Base-by-base conservation (phyloP, 1,140 invertebrate genomes). In the Hyles vespertilio region DNA sequence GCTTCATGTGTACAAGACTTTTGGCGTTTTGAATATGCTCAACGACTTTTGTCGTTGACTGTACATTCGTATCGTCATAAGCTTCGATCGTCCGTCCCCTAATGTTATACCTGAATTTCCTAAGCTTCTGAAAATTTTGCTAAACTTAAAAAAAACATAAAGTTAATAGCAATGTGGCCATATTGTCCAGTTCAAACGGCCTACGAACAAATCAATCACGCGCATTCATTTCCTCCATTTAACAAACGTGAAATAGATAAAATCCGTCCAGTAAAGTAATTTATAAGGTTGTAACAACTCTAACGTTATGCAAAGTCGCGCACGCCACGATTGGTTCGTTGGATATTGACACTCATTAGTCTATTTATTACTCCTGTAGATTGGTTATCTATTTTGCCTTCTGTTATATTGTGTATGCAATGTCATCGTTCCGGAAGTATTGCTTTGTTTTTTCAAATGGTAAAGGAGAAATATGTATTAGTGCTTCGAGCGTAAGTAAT, bases 321-420 rank as follows among this genome's bases (percentile, higher is more conserved):
- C 46, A 32, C 32, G n/a, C 58, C 51, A 61, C 67, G 70, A 79
- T 74, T 73, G 65, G 57, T 74, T 55, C 51, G 62, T 69, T 77
- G 65, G 70, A 81, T 79, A 81, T 74, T 81, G 79, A 82, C 77
- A 79, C 77, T 84, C 77, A 84, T 84, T 84, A 84, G 79, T 74
- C 70, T 77, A 74, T 79, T 79, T 84, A 84, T 78, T 81, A 71
- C 72, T 53, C 61, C 65, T 77, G 59, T 69, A 82, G 79, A 84
- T 84, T 72, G 59, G 67, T 77, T 84, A 82, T 84, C 77, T 77
- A 75, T 73, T 78, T 76, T 77, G 65, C 76, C 63, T 77, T 63
- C 69, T 70, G 69, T 75, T 73, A 75, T 71, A 59, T 67, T 63
- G 65, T 51, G 63, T 63, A 63, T 58, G 59, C 67, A 66, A 61